Percentiles rank a stretch among this genome's conserved stretches.
These are phyloP conservation scores for Philereme vetulata DNA, from an alignment of 2,888 invertebrate genomes.

Conservation along the genomic window DNA sequence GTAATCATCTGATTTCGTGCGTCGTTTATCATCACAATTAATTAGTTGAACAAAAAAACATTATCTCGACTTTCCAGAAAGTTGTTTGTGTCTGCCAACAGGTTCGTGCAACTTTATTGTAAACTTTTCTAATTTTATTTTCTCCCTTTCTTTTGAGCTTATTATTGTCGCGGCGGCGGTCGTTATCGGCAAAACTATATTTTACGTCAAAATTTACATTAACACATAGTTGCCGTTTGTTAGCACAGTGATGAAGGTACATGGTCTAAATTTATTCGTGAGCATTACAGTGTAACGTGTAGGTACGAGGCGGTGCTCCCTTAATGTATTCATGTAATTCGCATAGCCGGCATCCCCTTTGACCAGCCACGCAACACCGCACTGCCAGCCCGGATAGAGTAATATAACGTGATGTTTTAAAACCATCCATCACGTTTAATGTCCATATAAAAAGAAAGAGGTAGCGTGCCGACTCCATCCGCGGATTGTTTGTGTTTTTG, in stretches of 20 bases:
- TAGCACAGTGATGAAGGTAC: conserved; percentile 73
- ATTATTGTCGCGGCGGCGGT: conserved; percentile 42
- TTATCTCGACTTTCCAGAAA: conserved; percentile 58
- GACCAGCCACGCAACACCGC: conserved; percentile 83
- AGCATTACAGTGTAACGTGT: conserved; percentile 81
- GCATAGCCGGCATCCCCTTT: conserved; percentile 83
- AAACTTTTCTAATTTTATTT: conserved; percentile 51
- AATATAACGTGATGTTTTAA: conserved; percentile 83
- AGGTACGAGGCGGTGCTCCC: conserved; percentile 76
- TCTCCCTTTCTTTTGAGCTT: conserved; percentile 34
- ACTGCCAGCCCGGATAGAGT: conserved; percentile 77
- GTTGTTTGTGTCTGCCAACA: conserved; percentile 61
- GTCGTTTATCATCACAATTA: conserved; percentile 77
- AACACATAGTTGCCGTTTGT: conserved; percentile 69
- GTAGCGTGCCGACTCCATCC: conserved; percentile 64
- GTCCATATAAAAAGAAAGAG: conserved; percentile 79
- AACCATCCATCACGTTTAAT: conserved; percentile 83
- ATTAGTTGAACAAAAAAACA: conserved; percentile 71
- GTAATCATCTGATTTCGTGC: conserved; percentile 77
- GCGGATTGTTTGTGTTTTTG: conserved; percentile 56
- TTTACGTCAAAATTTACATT: conserved; percentile 68
- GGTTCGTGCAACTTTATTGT: conserved; percentile 48
- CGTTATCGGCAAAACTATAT: conserved; percentile 61
- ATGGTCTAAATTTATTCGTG: conserved; percentile 80
- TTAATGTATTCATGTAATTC: conserved; percentile 84